Conservation (phyloP, 2,113 vertebrate genomes). For the Campylorhamphus procurvoides region DNA sequence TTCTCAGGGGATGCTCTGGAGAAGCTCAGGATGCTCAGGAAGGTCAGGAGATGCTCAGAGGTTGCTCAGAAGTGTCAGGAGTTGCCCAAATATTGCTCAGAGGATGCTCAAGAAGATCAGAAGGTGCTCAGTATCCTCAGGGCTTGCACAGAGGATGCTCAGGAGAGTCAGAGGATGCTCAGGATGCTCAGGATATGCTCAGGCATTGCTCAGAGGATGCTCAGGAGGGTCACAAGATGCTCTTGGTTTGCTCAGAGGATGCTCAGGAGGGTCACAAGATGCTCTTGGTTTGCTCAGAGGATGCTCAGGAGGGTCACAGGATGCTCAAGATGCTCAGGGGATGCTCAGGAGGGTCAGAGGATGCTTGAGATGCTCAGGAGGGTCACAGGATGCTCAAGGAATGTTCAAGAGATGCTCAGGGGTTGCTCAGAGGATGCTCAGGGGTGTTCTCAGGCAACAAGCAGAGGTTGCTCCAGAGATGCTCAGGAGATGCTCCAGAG, state of each 20-base stretch:
- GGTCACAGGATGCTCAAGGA: not conserved
- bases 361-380: not conserved
- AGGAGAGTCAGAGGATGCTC: too few species aligned
- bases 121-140: not conserved
- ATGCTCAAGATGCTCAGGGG: not conserved
- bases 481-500: not conserved
- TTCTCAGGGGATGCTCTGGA: too few species aligned
- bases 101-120: not conserved
- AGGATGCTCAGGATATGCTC: not conserved
- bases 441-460: too few species aligned
- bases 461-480: too few species aligned
- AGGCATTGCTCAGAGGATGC: not conserved
- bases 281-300: not conserved
- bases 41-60: too few species aligned
- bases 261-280: not conserved
- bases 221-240: not conserved
- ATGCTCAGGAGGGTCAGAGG: not conserved
- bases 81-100: too few species aligned
- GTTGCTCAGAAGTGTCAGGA: too few species aligned
- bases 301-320: too few species aligned
- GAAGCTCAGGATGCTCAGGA: not conserved
- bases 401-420: not conserved
- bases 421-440: not conserved
- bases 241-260: not conserved
- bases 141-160: not conserved